phyloP scores from a whole-genome alignment of 2,888 invertebrate species.

The Chymomyza caudatula region DNA sequence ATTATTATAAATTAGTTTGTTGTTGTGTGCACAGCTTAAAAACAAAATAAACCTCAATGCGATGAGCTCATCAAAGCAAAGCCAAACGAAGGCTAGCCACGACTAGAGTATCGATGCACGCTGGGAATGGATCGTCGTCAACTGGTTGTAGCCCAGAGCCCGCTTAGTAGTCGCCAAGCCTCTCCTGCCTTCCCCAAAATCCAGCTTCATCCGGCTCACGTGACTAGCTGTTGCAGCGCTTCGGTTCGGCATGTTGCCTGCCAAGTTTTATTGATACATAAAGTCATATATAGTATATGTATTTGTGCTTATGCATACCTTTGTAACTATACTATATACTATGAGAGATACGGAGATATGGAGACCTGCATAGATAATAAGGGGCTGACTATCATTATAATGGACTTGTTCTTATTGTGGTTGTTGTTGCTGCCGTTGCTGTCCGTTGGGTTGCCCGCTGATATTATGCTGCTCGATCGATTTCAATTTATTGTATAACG shows the following conservation, averaged over 20 bases:
- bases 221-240: not conserved
- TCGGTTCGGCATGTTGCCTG: not conserved
- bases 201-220: not conserved
- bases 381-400: not conserved
- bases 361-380: not conserved
- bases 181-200: too few species aligned
- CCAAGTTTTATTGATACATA: too few species aligned
- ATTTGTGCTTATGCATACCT: too few species aligned
- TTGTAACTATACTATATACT: not conserved
- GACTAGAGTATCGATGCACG: not conserved
- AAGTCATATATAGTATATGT: not conserved
- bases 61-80: constrained; percentile 29
- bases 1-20: not conserved
- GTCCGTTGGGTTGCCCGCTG: constrained; percentile 10
- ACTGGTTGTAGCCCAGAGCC: too few species aligned
- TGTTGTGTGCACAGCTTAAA: too few species aligned
- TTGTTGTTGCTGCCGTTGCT: constrained; percentile 17
- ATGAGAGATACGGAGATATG: not conserved
- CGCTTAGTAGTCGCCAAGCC: too few species aligned
- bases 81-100: not conserved
- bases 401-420: not conserved
- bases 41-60: constrained; percentile 7
- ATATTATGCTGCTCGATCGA: constrained; percentile 28
- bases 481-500: constrained; percentile 49
- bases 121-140: not conserved